Percentiles rank a stretch among this genome's conserved stretches.
Conservation (phyloP, 2,797 vertebrate genomes). For the Lutjanus campechanus region DNA sequence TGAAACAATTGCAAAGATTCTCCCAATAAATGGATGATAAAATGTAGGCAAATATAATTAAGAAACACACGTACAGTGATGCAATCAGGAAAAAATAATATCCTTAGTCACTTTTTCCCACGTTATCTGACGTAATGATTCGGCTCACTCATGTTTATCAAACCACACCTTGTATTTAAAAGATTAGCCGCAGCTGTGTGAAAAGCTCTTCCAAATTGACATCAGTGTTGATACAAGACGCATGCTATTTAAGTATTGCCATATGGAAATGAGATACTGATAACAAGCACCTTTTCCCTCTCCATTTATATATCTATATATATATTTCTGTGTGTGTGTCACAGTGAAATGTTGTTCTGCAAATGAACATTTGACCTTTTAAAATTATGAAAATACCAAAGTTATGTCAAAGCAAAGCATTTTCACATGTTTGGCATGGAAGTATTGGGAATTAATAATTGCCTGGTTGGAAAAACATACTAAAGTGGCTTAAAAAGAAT, state of each 20-base stretch:
- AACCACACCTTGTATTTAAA: conserved; percentile 30
- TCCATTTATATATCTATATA: neutral
- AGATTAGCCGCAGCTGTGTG: conserved; percentile 11
- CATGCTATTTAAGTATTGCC: conserved; percentile 3
- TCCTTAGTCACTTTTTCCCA: neutral
- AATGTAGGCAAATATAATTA: neutral
- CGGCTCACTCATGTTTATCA: conserved; percentile 12
- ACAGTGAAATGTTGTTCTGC: neutral
- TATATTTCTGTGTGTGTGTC: neutral
- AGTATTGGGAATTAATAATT: neutral
- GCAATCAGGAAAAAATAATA: neutral
- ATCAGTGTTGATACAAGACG: conserved; percentile 2
- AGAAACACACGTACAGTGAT: neutral
- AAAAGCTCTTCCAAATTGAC: conserved; percentile 17
- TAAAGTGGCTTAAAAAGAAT: neutral
- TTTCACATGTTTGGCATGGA: neutral
- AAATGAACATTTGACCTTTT: neutral
- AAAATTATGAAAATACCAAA: neutral
- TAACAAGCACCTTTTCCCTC: neutral
- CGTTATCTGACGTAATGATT: conserved; percentile 13
- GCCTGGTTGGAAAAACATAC: fast-evolving
- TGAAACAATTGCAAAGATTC: neutral
- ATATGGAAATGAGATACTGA: neutral
- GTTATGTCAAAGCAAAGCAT: neutral
- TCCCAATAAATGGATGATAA: neutral